Percentiles rank a stretch among this genome's conserved stretches.
These are phyloP conservation scores for Euclidia mi DNA, from an alignment of 2,888 invertebrate genomes.

Conservation along the genomic window DNA sequence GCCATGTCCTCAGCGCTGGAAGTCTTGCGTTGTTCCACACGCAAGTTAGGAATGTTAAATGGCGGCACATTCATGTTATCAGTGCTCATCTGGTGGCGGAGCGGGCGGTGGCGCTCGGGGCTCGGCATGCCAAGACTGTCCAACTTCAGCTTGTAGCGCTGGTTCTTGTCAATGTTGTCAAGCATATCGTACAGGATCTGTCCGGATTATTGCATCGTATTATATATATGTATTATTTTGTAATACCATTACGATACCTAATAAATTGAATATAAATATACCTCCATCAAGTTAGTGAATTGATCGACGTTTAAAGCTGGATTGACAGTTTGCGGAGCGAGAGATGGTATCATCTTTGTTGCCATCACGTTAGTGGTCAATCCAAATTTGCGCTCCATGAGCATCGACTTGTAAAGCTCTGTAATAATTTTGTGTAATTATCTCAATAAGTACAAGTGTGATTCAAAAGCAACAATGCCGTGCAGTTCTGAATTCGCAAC, in stretches of 20 bases:
- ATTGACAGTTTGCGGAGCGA: constrained; percentile 98
- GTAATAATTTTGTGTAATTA: constrained; percentile 63
- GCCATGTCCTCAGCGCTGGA: constrained; percentile 98
- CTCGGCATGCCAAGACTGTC: constrained; percentile 94
- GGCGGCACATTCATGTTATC: constrained; percentile 96
- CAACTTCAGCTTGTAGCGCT: constrained; percentile 96
- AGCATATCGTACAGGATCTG: constrained; percentile 97
- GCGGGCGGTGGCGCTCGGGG: constrained; percentile 93
- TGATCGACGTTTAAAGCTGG: constrained; percentile 88
- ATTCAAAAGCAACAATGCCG: background rate
- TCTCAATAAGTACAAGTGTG: constrained; percentile 18
- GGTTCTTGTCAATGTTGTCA: constrained; percentile 96
- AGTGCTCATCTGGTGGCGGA: constrained; percentile 95
- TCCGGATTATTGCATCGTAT: constrained; percentile 19
- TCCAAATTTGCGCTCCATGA: constrained; percentile 97
- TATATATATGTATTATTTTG: background rate
- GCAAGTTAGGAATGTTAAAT: constrained; percentile 96
- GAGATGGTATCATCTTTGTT: constrained; percentile 97
- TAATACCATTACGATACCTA: too few species aligned
- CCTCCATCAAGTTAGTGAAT: constrained; percentile 82
- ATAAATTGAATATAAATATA: constrained; percentile 42
- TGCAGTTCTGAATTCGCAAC: constrained; percentile 32
- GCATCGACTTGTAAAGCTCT: constrained; percentile 98
- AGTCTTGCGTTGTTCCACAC: constrained; percentile 96
- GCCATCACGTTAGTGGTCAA: constrained; percentile 97